Evolutionary conservation across 2,797 vertebrate species (phyloP), one percentile per base, ranked within the genome.

Genomic region (Aratinga solstitialis): DNA sequence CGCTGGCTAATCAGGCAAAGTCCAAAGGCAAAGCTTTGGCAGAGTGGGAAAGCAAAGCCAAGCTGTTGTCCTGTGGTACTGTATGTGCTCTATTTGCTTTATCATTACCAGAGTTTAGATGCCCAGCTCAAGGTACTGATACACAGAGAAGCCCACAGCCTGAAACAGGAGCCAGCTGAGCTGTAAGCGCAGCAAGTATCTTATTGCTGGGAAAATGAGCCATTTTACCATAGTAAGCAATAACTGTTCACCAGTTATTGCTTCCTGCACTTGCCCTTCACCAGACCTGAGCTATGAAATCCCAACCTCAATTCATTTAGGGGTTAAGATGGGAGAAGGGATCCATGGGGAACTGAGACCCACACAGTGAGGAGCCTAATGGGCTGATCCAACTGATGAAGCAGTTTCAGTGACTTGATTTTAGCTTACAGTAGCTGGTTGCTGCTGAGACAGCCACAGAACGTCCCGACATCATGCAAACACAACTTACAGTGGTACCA

Each of bases 401-500:
- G 45, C 15, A 6, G n/a, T 26, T 16, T 0, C 23, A 19, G 11
- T 27, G 5, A 16, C 45, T 56, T 13, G 3, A 3, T 48, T 83
- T 67, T 56, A 36, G 13, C 23, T 81, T 13, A 9, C 9, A 43
- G n/a, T 4, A 43, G 7, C 16, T 2, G 23, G 19, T n/a, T 27
- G 8, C 29, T 75, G 17, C 71, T 43, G 54, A 62, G 34, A 21
- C 2, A 66, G 51, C 53, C 36, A 51, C 56, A 13, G 27, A 73
- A 15, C 1, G 50, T 26, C 0, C 0, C 9, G 24, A 24, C 36
- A 23, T 3, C 11, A 3, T 11, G 13, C n/a, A 54, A 63, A 48
- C 8, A 8, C 26, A 77, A 27, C 47, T 48, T 22, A 17, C 27
- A 22, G 56, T 48, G 59, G 53, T 24, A 58, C 14, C 32, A 8